Evolutionary conservation across 1,140 invertebrate species (phyloP), one percentile per base, ranked within the genome.

Genomic region (Lucilia cuprina): DNA sequence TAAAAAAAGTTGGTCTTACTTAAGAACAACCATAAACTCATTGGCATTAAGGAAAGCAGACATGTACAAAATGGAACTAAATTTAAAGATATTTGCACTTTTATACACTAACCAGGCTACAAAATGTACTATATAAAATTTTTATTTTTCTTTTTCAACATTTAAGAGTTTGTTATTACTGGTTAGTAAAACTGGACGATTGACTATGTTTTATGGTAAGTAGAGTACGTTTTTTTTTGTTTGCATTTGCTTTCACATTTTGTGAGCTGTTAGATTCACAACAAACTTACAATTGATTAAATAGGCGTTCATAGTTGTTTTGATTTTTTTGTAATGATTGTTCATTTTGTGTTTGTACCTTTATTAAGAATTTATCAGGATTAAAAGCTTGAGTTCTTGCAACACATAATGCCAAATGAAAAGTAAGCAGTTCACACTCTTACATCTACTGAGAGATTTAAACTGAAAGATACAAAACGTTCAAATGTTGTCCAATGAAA

Each of bases 21-120:
- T 70, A 70, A 70, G 65, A 21, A 70, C n/a, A 70, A 25, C 65
- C 65, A 70, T 70, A 70, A 70, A 70, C n/a, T 70, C n/a, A 19
- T 70, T 70, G 65, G n/a, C n/a, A 70, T 70, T 70, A 70, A 70
- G 19, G 65, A 70, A 70, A 70, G n/a, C 0, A 21, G 19, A 21
- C 19, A 21, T 21, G 21, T 21, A 10, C 55, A 70, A 70, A 70
- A 2, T 70, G 65, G 19, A 70, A 70, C 3, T 70, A 70, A 21
- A 19, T 70, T 70, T 70, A 70, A 70, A 70, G 65, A 9, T n/a
- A 70, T 55, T 55, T 55, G 17, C 50, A 55, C 50, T 17, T 55
- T 30, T 3, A 55, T 4, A 55, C 12, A 55, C 17, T 17, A 55
- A 55, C 50, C 41, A 41, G 41, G 5, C 10, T 41, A 41, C 41